Base-by-base conservation (phyloP, 2,113 vertebrate species). In the Hypanus sabinus region DNA sequence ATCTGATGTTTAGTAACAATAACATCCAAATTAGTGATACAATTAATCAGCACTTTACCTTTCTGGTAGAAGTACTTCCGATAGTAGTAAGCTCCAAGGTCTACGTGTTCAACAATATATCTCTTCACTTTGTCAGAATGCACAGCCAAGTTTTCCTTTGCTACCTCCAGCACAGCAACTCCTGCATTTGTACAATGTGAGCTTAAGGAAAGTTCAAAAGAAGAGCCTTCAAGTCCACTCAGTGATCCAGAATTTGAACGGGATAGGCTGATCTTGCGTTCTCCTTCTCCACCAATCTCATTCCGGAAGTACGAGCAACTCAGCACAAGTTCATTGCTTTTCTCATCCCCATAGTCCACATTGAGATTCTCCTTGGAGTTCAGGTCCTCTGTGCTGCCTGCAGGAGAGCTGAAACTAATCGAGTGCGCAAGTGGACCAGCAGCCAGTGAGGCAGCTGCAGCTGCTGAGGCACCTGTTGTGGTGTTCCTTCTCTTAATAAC, bases 301-400 rank as follows among this genome's bases (percentile, higher is more conserved):
- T 99, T 99, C 94, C 98, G 97, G 96, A 99, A 99, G 94, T 98
- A 99, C 0, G 98, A 98, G 94, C 98, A 99, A 94, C 97, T 98
- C 95, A 98, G 96, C 30, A 99, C 97, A 93, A 99, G 98, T 88
- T 99, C 98, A 18, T 98, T 99, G 97, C 98, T 98, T 96, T 98
- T 99, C 95, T 98, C 98, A 0, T 99, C 98, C n/a, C 97, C 98
- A 27, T 97, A 96, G 94, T 99, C 98, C 96, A 98, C 96, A 93
- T 97, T 94, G 33, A 98, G 97, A 95, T 96, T 98, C 94, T 98
- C 98, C 95, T 98, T 97, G 38, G 97, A 97, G 95, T 96, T 98
- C 95, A 99, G 97, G 94, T 99, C 98, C 95, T 99, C 98, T 3
- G 98, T 98, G 95, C 98, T 99, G 94, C 98, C 98, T 95, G 98